Base-by-base conservation (phyloP, 2,113 vertebrate species). In the Osmerus eperlanus region DNA sequence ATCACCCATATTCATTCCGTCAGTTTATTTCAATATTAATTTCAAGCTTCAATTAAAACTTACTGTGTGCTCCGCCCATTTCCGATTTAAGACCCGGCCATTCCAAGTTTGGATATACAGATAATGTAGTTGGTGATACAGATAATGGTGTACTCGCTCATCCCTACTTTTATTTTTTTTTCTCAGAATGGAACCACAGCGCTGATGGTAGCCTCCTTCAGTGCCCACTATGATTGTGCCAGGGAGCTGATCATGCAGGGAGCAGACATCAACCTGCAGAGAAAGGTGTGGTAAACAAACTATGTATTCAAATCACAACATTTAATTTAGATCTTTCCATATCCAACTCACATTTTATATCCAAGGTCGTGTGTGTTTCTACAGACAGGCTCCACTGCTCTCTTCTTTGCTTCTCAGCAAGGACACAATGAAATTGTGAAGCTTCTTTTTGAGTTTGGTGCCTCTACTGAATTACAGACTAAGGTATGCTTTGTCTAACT, bases 321-420 rank as follows among this genome's bases (percentile, higher is more conserved):
- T 41, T 41, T 41, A 6, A 41, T 41, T 41, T 1, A 41, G 36
- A 41, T 6, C 36, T 41, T 41, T 41, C 8, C 36, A 8, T 7
- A 8, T 41, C 36, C 36, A 41, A 9, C 0, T 41, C 36, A 41
- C 36, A 23, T 23, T 7, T 41, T 6, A 41, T 41, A 41, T 41
- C 6, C 36, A 41, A 41, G 36, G 5, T 41, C 36, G 23, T 41
- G 36, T 32, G 18, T 77, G 18, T 74, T 68, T 54, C 82, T 88
- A 67, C 91, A 99, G 97, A 95, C 96, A 84, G 97, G 97, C 81
- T 94, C 97, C 51, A 97, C 97, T 1, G 91, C 97, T 63, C 89
- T 99, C 68, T 99, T 97, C 90, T 97, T 98, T 70, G 96, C 96
- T 81, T 93, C 97, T 51, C 96, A 99, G 77, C 95, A 97, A 92